Conservation (phyloP, 37 sponge, comb jelly and placozoan genomes). For the Hexactinellida sp. region DNA sequence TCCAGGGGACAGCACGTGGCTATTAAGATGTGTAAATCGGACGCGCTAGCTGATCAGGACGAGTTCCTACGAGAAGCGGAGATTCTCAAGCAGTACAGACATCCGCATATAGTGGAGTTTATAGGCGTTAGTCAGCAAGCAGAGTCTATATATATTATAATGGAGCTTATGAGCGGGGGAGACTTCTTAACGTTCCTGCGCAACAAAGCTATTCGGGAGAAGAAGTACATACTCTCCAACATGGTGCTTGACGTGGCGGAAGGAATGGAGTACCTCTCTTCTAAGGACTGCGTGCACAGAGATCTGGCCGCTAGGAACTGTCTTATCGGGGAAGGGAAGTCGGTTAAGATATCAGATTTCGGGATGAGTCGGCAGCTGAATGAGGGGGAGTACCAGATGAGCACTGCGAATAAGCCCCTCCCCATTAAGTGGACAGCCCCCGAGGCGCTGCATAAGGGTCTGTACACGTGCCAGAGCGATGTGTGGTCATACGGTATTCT, state of each 20-base stretch:
- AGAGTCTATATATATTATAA: slow-evolving; percentile 78
- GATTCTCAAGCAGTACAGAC: slow-evolving; percentile 77
- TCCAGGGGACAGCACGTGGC: slow-evolving; percentile 37
- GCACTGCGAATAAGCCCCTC: slow-evolving; percentile 49
- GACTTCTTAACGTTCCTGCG: slow-evolving; percentile 65
- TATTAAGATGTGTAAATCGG: slow-evolving; percentile 74
- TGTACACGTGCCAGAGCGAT: slow-evolving; percentile 72
- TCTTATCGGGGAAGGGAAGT: slow-evolving; percentile 47
- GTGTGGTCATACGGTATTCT: slow-evolving; percentile 89
- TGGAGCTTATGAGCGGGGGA: slow-evolving; percentile 91
- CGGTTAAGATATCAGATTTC: slow-evolving; percentile 77
- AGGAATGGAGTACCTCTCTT: slow-evolving; percentile 70
- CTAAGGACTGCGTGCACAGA: slow-evolving; percentile 69
- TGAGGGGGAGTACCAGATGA: slow-evolving; percentile 58
- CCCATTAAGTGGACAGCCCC: slow-evolving; percentile 96
- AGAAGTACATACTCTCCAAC: slow-evolving; percentile 30
- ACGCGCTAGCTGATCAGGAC: slow-evolving; percentile 31
- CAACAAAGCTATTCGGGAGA: slow-evolving; percentile 37
- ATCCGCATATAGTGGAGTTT: slow-evolving; percentile 75
- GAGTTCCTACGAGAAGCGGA: slow-evolving; percentile 83
- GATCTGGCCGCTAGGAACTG: slow-evolving; percentile 88
- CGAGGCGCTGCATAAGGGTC: slow-evolving; percentile 76
- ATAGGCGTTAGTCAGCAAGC: slow-evolving; percentile 71
- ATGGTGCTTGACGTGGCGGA: slow-evolving; percentile 45
- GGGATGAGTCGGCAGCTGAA: slow-evolving; percentile 82